These are phyloP conservation scores for Anser brachyrhynchus DNA, from an alignment of 2,113 vertebrate species.

Conservation along the genomic window DNA sequence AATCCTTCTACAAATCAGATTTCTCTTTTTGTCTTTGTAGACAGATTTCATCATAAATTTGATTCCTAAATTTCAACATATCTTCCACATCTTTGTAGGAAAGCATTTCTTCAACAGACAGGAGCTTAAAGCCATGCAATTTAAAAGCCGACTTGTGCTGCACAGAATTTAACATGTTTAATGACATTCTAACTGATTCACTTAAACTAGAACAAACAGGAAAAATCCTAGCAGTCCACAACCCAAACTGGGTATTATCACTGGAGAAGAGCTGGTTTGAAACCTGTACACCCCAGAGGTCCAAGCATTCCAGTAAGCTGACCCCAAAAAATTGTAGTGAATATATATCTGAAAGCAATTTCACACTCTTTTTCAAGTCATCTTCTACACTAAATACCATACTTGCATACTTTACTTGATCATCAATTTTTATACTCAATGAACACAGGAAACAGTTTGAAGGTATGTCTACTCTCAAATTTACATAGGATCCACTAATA, in stretches of 20 bases:
- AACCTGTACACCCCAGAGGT: slow-evolving; percentile 77
- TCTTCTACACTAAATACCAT: slow-evolving; percentile 85
- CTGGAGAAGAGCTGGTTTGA: slow-evolving; percentile 82
- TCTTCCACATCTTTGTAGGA: slow-evolving; percentile 83
- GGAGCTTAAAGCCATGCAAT: slow-evolving; percentile 57
- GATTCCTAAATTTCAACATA: slow-evolving; percentile 86
- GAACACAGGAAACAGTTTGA: slow-evolving; percentile 84
- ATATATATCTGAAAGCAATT: slow-evolving; percentile 46
- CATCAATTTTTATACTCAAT: slow-evolving; percentile 74
- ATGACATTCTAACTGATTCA: slow-evolving; percentile 77
- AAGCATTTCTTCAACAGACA: slow-evolving; percentile 90
- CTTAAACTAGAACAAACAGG: slow-evolving; percentile 80
- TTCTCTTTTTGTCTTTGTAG: slow-evolving; percentile 38
- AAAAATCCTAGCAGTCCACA: slow-evolving; percentile 91
- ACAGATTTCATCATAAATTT: slow-evolving; percentile 80
- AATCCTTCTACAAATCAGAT: neutral
- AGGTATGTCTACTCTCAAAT: slow-evolving; percentile 72
- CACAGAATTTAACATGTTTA: slow-evolving; percentile 83
- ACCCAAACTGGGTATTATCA: slow-evolving; percentile 53
- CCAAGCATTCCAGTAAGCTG: slow-evolving; percentile 76
- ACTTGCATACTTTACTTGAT: slow-evolving; percentile 75
- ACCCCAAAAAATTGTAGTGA: slow-evolving; percentile 78
- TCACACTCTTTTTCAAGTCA: slow-evolving; percentile 81
- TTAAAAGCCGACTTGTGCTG: slow-evolving; percentile 50
- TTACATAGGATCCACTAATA: slow-evolving; percentile 81